Conservation (phyloP, 2,797 vertebrate genomes). For the Enteromius argenteus region DNA sequence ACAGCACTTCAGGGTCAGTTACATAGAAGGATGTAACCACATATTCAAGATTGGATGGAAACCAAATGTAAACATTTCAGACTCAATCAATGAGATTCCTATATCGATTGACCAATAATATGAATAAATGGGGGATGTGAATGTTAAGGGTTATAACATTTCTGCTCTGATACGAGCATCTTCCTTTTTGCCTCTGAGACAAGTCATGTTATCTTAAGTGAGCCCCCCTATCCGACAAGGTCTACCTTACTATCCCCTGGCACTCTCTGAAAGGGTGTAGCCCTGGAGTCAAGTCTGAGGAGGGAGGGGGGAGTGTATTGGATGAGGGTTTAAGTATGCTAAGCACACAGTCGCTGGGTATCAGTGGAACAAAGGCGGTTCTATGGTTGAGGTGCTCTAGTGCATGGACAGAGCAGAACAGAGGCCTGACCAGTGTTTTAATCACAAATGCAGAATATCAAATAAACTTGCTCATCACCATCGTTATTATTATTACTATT, state of each 20-base stretch:
- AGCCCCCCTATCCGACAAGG: not conserved
- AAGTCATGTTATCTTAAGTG: not conserved
- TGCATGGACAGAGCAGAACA: constrained; percentile 80
- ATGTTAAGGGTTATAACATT: not conserved
- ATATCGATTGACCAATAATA: not conserved
- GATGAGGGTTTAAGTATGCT: constrained; percentile 77
- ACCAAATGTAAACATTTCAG: constrained; percentile 17
- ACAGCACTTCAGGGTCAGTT: constrained; percentile 22
- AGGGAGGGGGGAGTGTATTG: constrained; percentile 47
- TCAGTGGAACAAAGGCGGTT: constrained; percentile 82
- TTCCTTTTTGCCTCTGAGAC: constrained; percentile 12
- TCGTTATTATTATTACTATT: constrained; percentile 9
- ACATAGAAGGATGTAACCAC: constrained; percentile 27
- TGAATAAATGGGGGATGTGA: not conserved
- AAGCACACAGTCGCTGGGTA: constrained; percentile 76
- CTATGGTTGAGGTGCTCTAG: constrained; percentile 77
- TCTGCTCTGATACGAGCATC: constrained; percentile 1
- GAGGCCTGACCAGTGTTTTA: constrained; percentile 57
- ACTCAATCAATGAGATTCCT: not conserved
- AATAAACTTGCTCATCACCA: not conserved
- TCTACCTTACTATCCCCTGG: constrained; percentile 27
- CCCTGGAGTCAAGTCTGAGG: constrained; percentile 59
- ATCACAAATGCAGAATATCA: not conserved
- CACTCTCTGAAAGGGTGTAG: constrained; percentile 33
- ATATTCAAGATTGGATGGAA: constrained; percentile 15